Evolutionary conservation across 1,140 invertebrate genomes (phyloP), one percentile per base, ranked within the genome.

Genomic region (Aphelinus atriplicis): DNA sequence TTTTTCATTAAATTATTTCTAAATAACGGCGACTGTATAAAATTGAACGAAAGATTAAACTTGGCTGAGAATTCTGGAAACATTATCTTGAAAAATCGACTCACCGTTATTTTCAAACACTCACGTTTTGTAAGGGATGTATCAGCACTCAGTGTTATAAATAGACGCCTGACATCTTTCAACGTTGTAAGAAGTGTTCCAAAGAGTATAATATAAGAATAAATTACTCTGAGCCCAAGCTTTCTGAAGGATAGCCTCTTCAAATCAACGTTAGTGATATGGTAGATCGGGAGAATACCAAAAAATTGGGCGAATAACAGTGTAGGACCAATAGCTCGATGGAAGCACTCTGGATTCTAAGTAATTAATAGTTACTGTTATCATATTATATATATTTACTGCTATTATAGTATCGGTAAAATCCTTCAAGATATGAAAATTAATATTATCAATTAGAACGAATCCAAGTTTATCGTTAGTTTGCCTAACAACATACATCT

Each of bases 301-400:
- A 87, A 88, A 70, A 84, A 72, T 78, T 87, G 86, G 4, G 86
- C 84, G 0, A 84, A 3, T 0, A 57, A 71, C 53, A 88, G 73
- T 58, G 84, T 77, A 0, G 77, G 76, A 1, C 82, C 75, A 2
- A 87, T 84, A 0, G 86, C 81, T 57, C 78, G 73, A 53, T 87
- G 83, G 76, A 88, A 88, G 71, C 80, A 81, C 74, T 88, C 83
- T 7, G 73, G 71, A 73, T 85, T 80, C 86, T 88, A 46, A 10
- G 50, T 53, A n/a, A n/a, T n/a, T n/a, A n/a, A n/a, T n/a, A n/a
- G n/a, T n/a, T n/a, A n/a, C n/a, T n/a, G n/a, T n/a, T n/a, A n/a
- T n/a, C n/a, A n/a, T n/a, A n/a, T n/a, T n/a, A n/a, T n/a, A n/a
- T n/a, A n/a, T n/a, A n/a, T n/a, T n/a, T n/a, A n/a, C n/a, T n/a